A percentile compares a stretch with the other conserved stretches of the same genome.
Conservation (phyloP, 2,797 vertebrate species). For the Anableps anableps region DNA sequence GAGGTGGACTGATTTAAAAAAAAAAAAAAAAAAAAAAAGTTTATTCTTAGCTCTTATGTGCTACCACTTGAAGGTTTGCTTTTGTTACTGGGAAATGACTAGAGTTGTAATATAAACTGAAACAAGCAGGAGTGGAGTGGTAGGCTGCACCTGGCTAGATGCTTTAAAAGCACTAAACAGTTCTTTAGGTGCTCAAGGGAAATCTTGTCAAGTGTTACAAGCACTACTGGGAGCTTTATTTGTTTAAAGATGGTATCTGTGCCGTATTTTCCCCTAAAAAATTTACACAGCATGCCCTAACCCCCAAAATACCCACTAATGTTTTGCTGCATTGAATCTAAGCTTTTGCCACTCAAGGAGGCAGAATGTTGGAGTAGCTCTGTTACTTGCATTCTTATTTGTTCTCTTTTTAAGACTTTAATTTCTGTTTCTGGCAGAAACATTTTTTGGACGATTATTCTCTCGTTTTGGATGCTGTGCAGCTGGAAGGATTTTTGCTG, state of each 20-base stretch:
- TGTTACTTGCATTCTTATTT: too few species aligned
- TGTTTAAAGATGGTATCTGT: not conserved
- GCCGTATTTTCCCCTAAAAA: not conserved
- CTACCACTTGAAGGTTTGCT: constrained; percentile 47
- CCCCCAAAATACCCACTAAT: not conserved
- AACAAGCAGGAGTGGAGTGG: constrained; percentile 26
- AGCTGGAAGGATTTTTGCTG: not conserved
- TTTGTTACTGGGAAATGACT: constrained; percentile 60
- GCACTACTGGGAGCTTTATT: constrained; percentile 23
- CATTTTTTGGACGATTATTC: too few species aligned
- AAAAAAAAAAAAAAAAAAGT: not conserved
- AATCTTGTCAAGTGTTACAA: constrained; percentile 25
- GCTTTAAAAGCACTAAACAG: constrained; percentile 34
- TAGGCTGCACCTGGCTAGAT: constrained; percentile 19
- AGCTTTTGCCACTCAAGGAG: not conserved
- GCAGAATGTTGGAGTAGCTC: not conserved
- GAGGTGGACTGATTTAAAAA: constrained; percentile 33
- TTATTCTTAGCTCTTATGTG: constrained; percentile 26
- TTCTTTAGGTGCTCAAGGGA: constrained; percentile 21
- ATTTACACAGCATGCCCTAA: not conserved
- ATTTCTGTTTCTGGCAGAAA: too few species aligned
- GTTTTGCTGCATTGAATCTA: not conserved
- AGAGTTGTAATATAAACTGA: constrained; percentile 35
- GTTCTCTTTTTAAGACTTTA: not conserved
- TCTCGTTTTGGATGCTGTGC: not conserved